Base-by-base conservation (phyloP, 2,888 invertebrate species). In the Marasmarcha lunaedactyla region DNA sequence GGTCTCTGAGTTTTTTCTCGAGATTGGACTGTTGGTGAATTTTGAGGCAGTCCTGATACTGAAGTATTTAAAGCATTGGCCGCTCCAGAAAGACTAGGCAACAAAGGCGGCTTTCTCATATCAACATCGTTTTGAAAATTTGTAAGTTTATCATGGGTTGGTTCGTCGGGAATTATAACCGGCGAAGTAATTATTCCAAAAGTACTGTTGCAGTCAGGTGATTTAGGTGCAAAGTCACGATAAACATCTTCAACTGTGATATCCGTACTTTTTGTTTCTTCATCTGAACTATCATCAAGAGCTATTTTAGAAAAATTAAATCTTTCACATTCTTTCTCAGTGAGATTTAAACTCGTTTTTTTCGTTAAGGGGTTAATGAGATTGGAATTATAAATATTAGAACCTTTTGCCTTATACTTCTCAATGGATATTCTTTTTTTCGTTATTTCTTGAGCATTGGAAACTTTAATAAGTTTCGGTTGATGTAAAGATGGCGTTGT, bases 401-500 rank as follows among this genome's bases (percentile, higher is more conserved):
- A 49, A 3, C 65, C 44, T 47, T 78, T 84, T 43, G 72, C 62
- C 58, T 84, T 84, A 46, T 84, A 84, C 33, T 68, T 83, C 55
- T 84, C 84, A 34, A 84, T 71, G 5, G 84, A 79, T 44, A 84
- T 84, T 53, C 78, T 64, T 56, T 77, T 83, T 44, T 77, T 79
- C 5, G 63, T 59, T 15, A 63, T 58, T 54, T 70, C 69, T 46
- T 65, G 57, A 30, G 62, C 62, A 40, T 59, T 71, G 10, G 64
- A 58, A 6, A 81, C 72, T 62, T 81, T 81, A 11, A 62, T 64
- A 15, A 81, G 33, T 61, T 81, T 81, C 2, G 83, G 81, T 48
- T 74, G 71, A 55, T 79, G 81, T 42, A 83, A 57, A 30, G 59
- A 54, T 14, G 81, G 79, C 13, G 79, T 78, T 10, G 43, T 37